Conservation (phyloP, 2,797 vertebrate species). For the Champsocephalus esox region DNA sequence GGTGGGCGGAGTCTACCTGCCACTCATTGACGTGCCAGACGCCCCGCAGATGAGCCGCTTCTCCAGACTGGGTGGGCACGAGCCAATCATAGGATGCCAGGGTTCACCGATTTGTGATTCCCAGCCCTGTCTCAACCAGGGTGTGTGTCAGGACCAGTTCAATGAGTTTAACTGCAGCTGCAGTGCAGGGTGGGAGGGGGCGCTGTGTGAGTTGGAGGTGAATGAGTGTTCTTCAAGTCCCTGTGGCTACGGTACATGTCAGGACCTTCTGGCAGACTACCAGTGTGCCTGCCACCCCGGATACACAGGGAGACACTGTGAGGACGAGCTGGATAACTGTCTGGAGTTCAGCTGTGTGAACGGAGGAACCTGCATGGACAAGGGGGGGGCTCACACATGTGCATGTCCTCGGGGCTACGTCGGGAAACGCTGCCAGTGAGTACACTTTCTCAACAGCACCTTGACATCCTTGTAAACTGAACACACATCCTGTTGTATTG, state of each 20-base stretch:
- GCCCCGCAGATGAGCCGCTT: conserved; percentile 83
- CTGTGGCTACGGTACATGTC: conserved; percentile 88
- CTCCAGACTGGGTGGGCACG: conserved; percentile 24
- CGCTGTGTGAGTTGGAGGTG: conserved; percentile 82
- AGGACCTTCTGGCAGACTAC: conserved; percentile 86
- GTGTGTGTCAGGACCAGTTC: conserved; percentile 91
- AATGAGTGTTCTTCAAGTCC: conserved; percentile 89
- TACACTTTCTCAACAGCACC: conserved; percentile 34
- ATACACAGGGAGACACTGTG: conserved; percentile 88
- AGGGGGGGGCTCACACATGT: conserved; percentile 83
- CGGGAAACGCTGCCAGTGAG: conserved; percentile 90
- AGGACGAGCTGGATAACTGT: conserved; percentile 89
- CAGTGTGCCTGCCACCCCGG: conserved; percentile 90
- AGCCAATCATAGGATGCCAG: conserved; percentile 83
- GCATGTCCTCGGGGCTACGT: conserved; percentile 82
- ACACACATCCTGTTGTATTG: background rate
- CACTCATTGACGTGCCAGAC: conserved; percentile 69
- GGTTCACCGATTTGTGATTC: conserved; percentile 85
- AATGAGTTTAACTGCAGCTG: conserved; percentile 89
- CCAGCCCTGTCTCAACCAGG: conserved; percentile 87
- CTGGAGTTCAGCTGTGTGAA: conserved; percentile 86
- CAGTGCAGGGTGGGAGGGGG: conserved; percentile 87
- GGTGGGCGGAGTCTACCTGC: conserved; percentile 90
- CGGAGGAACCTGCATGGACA: conserved; percentile 84
- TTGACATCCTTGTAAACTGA: background rate